These are phyloP conservation scores for Fulmarus glacialis DNA, from an alignment of 2,113 vertebrate species.

Conservation along the genomic window DNA sequence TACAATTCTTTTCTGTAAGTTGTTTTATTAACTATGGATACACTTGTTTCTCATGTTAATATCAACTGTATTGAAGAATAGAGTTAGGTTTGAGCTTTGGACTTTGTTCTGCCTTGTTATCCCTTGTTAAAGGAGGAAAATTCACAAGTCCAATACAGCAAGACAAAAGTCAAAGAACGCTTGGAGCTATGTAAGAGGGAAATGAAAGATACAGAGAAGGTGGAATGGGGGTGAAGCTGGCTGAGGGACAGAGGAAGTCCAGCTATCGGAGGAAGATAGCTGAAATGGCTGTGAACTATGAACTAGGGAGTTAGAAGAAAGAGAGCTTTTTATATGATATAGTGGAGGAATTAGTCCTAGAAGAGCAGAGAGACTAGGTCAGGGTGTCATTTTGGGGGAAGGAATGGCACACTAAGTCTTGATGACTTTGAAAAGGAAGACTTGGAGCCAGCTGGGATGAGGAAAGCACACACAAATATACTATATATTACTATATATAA, in stretches of 20 bases:
- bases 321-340: not conserved
- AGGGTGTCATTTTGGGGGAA: not conserved
- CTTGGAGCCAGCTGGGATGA: not conserved
- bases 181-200: not conserved
- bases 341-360: not conserved
- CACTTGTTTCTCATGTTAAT: not conserved
- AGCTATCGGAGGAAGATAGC: not conserved
- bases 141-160: not conserved
- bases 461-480: not conserved
- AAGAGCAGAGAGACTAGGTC: not conserved
- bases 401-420: not conserved
- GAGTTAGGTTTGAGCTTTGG: not conserved
- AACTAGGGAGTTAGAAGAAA: not conserved
- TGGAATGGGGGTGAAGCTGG: not conserved
- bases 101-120: not conserved
- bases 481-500: not conserved
- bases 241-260: not conserved
- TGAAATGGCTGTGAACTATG: not conserved
- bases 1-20: not conserved
- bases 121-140: not conserved
- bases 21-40: not conserved
- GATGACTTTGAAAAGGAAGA: not conserved
- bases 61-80: not conserved
- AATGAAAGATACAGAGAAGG: not conserved
- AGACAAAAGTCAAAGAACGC: not conserved